A percentile compares a stretch with the other conserved stretches of the same genome.
phyloP scores from a whole-genome alignment of 2,888 invertebrate genomes.

The Leptothorax acervorum region DNA sequence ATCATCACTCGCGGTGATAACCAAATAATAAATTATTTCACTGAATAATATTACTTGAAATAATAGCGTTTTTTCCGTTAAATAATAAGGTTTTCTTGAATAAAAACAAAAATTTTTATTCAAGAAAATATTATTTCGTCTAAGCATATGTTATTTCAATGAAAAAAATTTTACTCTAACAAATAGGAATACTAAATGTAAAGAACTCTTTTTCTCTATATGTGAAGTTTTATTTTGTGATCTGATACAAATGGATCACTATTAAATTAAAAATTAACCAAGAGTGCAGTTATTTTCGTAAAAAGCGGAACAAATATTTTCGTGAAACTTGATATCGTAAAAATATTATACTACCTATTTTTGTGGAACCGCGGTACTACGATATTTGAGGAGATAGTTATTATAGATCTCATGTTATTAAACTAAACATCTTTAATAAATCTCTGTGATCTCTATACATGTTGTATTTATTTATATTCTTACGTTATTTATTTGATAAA shows the following conservation, averaged over 20 bases:
- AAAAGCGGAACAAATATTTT: not conserved
- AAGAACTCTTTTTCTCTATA: too few relatives aligned
- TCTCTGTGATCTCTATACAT: not conserved
- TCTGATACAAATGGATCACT: not conserved
- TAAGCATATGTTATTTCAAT: too few relatives aligned
- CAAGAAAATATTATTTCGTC: too few relatives aligned
- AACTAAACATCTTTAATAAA: not conserved
- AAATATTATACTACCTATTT: not conserved
- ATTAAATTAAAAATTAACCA: not conserved
- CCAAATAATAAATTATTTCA: too few relatives aligned
- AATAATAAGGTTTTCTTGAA: too few relatives aligned
- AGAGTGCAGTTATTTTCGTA: not conserved
- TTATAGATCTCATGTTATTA: too few relatives aligned
- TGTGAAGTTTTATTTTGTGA: not conserved
- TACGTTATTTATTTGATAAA: not conserved
- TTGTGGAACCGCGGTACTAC: not conserved
- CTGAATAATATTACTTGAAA: too few relatives aligned
- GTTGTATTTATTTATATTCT: not conserved
- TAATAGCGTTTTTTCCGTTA: too few relatives aligned
- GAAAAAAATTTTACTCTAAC: too few relatives aligned
- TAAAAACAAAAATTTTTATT: too few relatives aligned
- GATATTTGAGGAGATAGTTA: not conserved
- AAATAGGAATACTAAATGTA: too few relatives aligned
- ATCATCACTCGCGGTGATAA: too few relatives aligned
- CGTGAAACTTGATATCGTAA: not conserved